These are phyloP conservation scores for Lontra canadensis DNA, from an alignment of 2,113 vertebrate genomes.

Conservation along the genomic window DNA sequence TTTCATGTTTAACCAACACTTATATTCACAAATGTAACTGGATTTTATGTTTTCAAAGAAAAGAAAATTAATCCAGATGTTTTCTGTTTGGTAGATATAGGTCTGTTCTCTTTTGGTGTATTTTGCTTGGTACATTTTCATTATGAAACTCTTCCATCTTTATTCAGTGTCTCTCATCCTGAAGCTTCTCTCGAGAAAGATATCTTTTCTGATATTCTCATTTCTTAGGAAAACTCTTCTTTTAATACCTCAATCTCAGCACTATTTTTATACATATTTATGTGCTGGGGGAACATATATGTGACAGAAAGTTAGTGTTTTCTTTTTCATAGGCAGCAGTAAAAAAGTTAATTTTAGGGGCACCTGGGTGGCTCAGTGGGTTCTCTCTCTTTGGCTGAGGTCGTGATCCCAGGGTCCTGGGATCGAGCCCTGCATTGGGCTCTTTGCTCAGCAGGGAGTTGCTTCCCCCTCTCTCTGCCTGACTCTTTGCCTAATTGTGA, in stretches of 20 bases:
- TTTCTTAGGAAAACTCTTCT: slow-evolving; percentile 38
- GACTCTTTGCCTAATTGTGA: no score
- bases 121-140: slow-evolving; percentile 23
- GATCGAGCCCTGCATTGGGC: no score
- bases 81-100: neutral
- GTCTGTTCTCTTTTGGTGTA: neutral
- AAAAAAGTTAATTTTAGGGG: slow-evolving; percentile 33
- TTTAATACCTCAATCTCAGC: neutral
- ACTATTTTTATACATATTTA: neutral
- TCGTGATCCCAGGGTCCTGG: no score
- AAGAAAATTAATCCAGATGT: neutral
- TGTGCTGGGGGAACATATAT: neutral
- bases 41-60: neutral
- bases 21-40: neutral
- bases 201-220: slow-evolving; percentile 43
- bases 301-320: neutral
- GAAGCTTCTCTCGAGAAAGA: slow-evolving; percentile 33
- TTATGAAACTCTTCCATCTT: neutral
- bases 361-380: no score
- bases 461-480: no score
- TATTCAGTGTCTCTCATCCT: neutral
- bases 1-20: neutral
- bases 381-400: no score
- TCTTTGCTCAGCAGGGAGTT: no score
- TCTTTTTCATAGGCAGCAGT: neutral